Evolutionary conservation across 2,113 vertebrate genomes (phyloP).

Genomic region (Sylvilagus bachmani): DNA sequence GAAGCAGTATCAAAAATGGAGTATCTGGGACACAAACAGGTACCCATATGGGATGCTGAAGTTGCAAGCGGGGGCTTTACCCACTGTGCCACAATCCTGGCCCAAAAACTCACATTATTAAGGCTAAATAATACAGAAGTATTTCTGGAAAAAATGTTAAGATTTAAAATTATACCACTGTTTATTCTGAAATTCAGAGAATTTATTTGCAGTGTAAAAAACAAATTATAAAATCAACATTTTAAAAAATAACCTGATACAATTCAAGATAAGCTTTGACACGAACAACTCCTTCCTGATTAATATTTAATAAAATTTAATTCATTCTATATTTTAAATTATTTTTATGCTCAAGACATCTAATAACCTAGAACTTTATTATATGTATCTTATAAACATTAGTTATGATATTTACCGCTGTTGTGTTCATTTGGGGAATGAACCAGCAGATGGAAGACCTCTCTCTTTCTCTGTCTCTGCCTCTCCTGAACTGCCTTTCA

Average conservation of each 20-base stretch:
- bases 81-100: too few relatives aligned
- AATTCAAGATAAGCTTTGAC: not conserved
- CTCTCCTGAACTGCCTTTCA: too few relatives aligned
- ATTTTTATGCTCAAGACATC: slow-evolving; percentile 1
- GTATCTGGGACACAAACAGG: too few relatives aligned
- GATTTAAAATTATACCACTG: not conserved
- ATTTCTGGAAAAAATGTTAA: not conserved
- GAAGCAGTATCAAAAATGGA: too few relatives aligned
- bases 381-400: not conserved
- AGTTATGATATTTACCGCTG: not conserved
- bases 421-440: too few relatives aligned
- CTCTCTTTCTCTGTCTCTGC: too few relatives aligned
- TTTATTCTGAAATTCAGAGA: slow-evolving; percentile 42
- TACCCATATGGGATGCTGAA: too few relatives aligned
- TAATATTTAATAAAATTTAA: slow-evolving; percentile 18
- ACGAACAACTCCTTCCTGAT: not conserved
- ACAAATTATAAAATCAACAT: slow-evolving; percentile 49
- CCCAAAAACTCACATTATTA: slow-evolving; percentile 35
- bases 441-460: too few relatives aligned
- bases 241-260: slow-evolving; percentile 27
- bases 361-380: slow-evolving; percentile 23
- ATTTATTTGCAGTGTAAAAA: slow-evolving; percentile 19
- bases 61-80: too few relatives aligned
- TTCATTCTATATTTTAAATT: not conserved
- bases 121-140: not conserved